Percentiles rank a stretch among this genome's conserved stretches.
Conservation (phyloP, 2,797 vertebrate species). For the Epinephelus awoara region DNA sequence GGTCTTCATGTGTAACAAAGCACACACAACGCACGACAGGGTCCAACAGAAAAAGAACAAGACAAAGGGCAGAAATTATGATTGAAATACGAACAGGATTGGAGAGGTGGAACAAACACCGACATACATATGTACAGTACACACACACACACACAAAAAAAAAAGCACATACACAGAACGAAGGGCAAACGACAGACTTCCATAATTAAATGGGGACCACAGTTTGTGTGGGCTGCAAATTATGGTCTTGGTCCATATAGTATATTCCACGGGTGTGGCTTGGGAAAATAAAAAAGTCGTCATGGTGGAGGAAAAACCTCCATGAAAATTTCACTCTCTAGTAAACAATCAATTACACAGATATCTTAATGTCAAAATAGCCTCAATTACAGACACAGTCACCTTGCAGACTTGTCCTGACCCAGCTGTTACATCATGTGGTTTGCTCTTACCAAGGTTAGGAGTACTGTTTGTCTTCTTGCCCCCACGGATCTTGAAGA, state of each 20-base stretch:
- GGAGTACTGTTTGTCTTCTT: constrained; percentile 93
- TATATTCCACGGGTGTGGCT: constrained; percentile 71
- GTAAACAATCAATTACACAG: constrained; percentile 23
- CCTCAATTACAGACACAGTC: background rate
- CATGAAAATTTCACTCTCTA: constrained; percentile 25
- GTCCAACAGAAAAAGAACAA: constrained; percentile 86
- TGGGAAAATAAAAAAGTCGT: constrained; percentile 46
- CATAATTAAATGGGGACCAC: constrained; percentile 71
- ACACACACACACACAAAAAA: constrained; percentile 12
- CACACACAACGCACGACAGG: constrained; percentile 88
- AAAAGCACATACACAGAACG: constrained; percentile 31
- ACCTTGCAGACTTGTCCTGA: background rate
- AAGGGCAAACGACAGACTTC: constrained; percentile 45
- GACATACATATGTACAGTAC: constrained; percentile 28
- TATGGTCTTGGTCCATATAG: constrained; percentile 62
- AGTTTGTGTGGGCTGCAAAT: constrained; percentile 75
- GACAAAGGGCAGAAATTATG: constrained; percentile 85
- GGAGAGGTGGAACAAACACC: constrained; percentile 46
- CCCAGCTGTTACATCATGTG: background rate
- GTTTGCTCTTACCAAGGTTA: constrained; percentile 91
- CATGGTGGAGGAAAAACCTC: constrained; percentile 33
- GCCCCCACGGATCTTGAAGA: constrained; percentile 95
- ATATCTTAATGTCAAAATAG: background rate
- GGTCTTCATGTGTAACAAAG: constrained; percentile 93
- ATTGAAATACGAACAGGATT: constrained; percentile 61